Evolutionary conservation across 2,113 vertebrate species (phyloP).

Genomic region (Rhombomys opimus): DNA sequence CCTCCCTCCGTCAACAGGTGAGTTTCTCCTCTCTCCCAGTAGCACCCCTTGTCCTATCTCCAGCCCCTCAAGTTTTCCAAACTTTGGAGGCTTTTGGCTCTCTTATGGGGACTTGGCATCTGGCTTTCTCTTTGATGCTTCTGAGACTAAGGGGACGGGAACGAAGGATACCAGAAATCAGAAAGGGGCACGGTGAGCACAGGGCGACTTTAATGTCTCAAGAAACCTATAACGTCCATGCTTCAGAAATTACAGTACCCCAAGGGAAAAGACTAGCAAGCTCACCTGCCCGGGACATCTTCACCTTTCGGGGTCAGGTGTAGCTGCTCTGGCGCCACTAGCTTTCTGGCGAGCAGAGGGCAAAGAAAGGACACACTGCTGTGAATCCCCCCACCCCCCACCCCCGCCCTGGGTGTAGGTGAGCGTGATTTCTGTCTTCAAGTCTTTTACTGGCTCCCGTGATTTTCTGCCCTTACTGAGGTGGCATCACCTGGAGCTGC

Average conservation of each 20-base stretch:
- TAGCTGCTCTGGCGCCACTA: background rate
- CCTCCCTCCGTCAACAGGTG: conserved; percentile 57
- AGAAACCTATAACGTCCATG: background rate
- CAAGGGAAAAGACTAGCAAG: background rate
- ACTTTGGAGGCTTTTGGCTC: conserved; percentile 56
- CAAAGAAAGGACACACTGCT: background rate
- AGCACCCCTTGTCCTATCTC: background rate
- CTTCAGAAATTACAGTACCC: background rate
- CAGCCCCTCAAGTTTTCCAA: conserved; percentile 68
- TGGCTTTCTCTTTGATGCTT: background rate
- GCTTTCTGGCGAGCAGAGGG: background rate
- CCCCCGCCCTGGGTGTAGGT: background rate
- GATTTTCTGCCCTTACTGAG: background rate
- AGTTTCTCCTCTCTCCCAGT: background rate
- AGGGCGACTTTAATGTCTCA: background rate
- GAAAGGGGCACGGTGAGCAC: background rate
- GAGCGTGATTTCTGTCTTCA: background rate
- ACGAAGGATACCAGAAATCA: background rate
- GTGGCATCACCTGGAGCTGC: background rate
- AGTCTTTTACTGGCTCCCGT: background rate
- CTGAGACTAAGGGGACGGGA: background rate
- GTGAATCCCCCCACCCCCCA: background rate
- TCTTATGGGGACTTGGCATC: background rate
- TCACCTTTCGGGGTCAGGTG: background rate
- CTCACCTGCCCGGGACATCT: background rate